Conservation (phyloP, 2,888 invertebrate genomes). For the Oxyteleia sp. region DNA sequence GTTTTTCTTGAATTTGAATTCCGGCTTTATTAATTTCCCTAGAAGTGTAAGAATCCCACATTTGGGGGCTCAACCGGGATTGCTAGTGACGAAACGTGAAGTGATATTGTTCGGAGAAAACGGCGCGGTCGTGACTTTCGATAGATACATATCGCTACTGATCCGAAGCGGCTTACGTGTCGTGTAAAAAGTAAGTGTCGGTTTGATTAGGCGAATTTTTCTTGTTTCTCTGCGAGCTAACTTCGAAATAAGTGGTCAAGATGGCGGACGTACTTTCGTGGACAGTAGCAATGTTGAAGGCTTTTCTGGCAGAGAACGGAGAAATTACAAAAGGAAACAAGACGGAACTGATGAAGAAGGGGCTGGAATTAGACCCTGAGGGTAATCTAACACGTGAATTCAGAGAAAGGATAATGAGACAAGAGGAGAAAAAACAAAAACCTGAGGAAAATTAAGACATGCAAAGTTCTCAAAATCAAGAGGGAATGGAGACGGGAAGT, state of each 20-base stretch:
- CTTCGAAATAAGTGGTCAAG: not conserved
- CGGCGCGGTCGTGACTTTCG: too few species aligned
- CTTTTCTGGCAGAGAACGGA: not conserved
- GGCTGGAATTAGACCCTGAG: constrained; percentile 1
- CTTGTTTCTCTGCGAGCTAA: not conserved
- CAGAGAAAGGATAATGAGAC: not conserved
- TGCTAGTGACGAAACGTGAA: too few species aligned
- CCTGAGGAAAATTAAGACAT: not conserved
- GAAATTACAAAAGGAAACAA: not conserved
- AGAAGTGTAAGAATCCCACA: too few species aligned
- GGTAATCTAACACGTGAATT: not conserved
- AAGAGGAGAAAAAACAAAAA: too few species aligned
- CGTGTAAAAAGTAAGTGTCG: not conserved
- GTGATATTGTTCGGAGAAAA: too few species aligned
- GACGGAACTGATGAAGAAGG: not conserved
- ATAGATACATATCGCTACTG: not conserved
- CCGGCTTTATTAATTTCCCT: too few species aligned
- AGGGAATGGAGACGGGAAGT: not conserved
- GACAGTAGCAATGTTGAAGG: not conserved
- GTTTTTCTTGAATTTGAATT: too few species aligned
- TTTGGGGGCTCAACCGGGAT: too few species aligned
- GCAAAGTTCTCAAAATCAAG: not conserved
- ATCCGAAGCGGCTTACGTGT: not conserved
- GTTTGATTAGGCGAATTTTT: not conserved
- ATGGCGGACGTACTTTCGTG: not conserved